Percentiles rank a stretch among this genome's conserved stretches.
These are phyloP conservation scores for Stramonita haemastoma DNA, from an alignment of 2,888 invertebrate genomes.

Conservation along the genomic window DNA sequence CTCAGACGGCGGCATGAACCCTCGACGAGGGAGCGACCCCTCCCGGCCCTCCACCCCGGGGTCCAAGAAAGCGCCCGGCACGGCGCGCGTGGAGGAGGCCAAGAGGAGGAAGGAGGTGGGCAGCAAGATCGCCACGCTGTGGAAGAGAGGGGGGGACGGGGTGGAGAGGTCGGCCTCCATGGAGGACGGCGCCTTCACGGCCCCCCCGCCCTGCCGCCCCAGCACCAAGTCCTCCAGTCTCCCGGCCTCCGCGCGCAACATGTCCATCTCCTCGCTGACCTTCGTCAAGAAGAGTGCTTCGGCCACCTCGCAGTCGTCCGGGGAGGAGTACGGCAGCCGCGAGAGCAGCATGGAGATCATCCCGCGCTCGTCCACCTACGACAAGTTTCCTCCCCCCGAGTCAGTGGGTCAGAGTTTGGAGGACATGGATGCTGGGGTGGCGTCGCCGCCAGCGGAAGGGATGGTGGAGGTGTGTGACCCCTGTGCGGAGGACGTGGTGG, in stretches of 20 bases:
- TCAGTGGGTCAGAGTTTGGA: not conserved
- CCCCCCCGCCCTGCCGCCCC: not conserved
- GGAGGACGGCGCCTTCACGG: slow-evolving; percentile 12
- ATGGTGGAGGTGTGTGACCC: slow-evolving; percentile 48
- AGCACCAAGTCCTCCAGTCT: slow-evolving; percentile 21
- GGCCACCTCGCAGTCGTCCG: slow-evolving; percentile 25
- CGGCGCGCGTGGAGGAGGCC: not conserved
- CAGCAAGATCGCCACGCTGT: slow-evolving; percentile 88
- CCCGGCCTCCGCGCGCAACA: not conserved
- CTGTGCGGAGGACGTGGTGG: slow-evolving; percentile 49
- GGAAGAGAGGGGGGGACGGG: slow-evolving; percentile 80
- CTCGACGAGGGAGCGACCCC: slow-evolving; percentile 70
- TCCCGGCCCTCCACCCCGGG: slow-evolving; percentile 65
- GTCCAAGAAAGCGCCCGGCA: slow-evolving; percentile 50
- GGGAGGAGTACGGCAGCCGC: slow-evolving; percentile 10
- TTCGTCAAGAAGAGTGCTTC: slow-evolving; percentile 41
- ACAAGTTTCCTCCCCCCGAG: slow-evolving; percentile 33
- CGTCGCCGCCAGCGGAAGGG: slow-evolving; percentile 16
- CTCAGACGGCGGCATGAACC: slow-evolving; percentile 66
- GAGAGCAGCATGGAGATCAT: slow-evolving; percentile 33
- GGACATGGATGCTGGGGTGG: not conserved
- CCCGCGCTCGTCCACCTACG: slow-evolving; percentile 39
- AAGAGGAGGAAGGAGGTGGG: slow-evolving; percentile 73
- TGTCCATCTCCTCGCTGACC: slow-evolving; percentile 20
- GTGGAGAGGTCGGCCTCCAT: slow-evolving; percentile 30